A percentile compares a stretch with the other conserved stretches of the same genome.
Evolutionary conservation across 2,113 vertebrate species (phyloP).

Genomic region (Saguinus imperator): DNA sequence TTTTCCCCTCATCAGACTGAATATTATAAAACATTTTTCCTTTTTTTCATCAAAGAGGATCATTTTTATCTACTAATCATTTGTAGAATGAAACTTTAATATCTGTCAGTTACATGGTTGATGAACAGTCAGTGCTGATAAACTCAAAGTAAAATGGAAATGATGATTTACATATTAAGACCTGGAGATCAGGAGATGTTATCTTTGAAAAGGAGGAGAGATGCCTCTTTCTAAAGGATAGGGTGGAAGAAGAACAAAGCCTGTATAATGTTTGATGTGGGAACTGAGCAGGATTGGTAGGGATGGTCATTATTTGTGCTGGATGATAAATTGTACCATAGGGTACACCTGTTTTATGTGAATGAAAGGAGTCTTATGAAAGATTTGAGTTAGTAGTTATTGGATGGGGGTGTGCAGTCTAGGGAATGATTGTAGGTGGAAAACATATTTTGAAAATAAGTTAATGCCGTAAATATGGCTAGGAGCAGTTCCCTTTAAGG

Average conservation of each 20-base stretch:
- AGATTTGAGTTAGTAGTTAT: constrained; percentile 57
- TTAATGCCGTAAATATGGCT: constrained; percentile 41
- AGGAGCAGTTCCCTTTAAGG: constrained; percentile 71
- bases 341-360: accelerated
- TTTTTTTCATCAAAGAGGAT: not conserved
- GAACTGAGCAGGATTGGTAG: not conserved
- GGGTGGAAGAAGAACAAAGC: not conserved
- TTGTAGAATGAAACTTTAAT: constrained; percentile 25
- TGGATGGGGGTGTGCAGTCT: not conserved
- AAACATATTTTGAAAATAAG: constrained; percentile 56
- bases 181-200: not conserved
- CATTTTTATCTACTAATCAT: constrained; percentile 33
- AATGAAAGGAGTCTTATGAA: constrained; percentile 1
- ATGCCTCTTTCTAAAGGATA: not conserved
- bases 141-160: not conserved
- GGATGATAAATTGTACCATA: constrained; percentile 20
- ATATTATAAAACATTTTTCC: not conserved
- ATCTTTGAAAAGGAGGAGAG: not conserved
- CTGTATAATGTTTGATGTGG: constrained; percentile 14
- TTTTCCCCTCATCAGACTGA: not conserved
- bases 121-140: not conserved
- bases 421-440: constrained; percentile 37
- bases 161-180: not conserved
- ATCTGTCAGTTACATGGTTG: constrained; percentile 1
- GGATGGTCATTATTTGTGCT: constrained; percentile 19